Conservation (phyloP, 2,113 vertebrate genomes). For the Gobius niger region DNA sequence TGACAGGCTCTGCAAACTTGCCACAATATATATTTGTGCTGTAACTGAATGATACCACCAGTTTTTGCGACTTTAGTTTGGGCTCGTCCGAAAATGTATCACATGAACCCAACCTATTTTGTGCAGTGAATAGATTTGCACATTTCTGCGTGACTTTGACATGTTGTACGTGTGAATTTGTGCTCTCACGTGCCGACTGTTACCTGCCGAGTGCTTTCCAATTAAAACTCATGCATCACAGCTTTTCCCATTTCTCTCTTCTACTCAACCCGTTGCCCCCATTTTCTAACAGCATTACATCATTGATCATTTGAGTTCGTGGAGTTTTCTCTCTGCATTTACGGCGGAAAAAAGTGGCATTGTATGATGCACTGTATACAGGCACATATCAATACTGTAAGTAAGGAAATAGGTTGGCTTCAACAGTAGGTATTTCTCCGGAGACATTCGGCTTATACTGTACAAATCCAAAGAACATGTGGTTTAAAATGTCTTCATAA, state of each 20-base stretch:
- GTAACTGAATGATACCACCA: too few species aligned
- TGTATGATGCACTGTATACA: neutral
- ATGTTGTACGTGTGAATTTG: constrained; percentile 17
- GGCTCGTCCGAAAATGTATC: too few species aligned
- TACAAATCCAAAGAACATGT: too few species aligned
- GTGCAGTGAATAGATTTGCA: constrained; percentile 41
- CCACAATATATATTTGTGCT: too few species aligned
- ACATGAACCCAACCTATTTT: constrained; percentile 19
- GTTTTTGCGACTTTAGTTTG: too few species aligned
- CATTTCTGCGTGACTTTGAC: neutral
- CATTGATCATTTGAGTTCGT: neutral
- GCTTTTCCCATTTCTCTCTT: constrained; percentile 10
- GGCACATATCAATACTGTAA: too few species aligned
- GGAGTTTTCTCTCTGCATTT: neutral
- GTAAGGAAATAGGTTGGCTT: too few species aligned
- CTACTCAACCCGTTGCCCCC: neutral
- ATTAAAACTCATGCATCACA: constrained; percentile 9
- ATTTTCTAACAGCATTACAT: neutral
- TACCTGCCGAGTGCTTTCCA: neutral
- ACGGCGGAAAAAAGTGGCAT: neutral
- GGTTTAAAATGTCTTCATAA: too few species aligned
- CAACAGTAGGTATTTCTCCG: too few species aligned
- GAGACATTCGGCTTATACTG: too few species aligned
- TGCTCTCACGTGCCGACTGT: constrained; percentile 7
- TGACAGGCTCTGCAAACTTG: too few species aligned